Evolutionary conservation across 1,140 invertebrate species (phyloP), one percentile per base, ranked within the genome.

Genomic region (Lutraria rhynchaena): DNA sequence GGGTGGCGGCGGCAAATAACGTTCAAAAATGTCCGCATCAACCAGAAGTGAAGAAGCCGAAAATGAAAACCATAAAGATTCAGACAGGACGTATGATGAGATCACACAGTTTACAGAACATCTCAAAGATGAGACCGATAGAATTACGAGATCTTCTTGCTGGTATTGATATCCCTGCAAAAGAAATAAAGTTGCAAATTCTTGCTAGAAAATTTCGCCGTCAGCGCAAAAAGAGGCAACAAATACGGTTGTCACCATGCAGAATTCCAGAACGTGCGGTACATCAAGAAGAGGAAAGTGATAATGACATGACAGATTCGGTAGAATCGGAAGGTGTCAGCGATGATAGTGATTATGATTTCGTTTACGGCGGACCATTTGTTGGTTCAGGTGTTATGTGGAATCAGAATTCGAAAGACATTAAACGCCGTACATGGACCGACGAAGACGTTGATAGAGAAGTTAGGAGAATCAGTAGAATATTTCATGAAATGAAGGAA

Each of bases 181-280:
- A 82, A 67, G 81, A 75, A 61, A 82, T 82, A 7, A 82, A 75
- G 53, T 17, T 82, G 22, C 61, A 82, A 35, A 70, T 82, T 31
- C 24, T 65, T 1, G 63, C 19, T 15, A 41, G 73, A 60, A 82
- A 82, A 33, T 69, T 82, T 37, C 51, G 61, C 53, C 70, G 63
- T 41, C 69, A 65, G 57, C 29, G 61, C 13, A 55, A 31, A n/a
- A 82, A 75, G 27, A 35, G 27, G 15, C 31, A 57, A 57, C 81
- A 29, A 31, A 67, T 67, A 29, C 55, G 60, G 17, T 44, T 77
- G 24, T 77, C 74, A 51, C 74, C 74, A 13, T 60, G 57, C 33
- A 4, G 60, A 33, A 19, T 77, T 24, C 57, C 60, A 15, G 58
- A 63, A 3, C 53, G 57, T 46, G n/a, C 17, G 11, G 29, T 29